A percentile compares a stretch with the other conserved stretches of the same genome.
phyloP scores from a whole-genome alignment of 1,140 invertebrate genomes.

The Scaptomyza pallida region DNA sequence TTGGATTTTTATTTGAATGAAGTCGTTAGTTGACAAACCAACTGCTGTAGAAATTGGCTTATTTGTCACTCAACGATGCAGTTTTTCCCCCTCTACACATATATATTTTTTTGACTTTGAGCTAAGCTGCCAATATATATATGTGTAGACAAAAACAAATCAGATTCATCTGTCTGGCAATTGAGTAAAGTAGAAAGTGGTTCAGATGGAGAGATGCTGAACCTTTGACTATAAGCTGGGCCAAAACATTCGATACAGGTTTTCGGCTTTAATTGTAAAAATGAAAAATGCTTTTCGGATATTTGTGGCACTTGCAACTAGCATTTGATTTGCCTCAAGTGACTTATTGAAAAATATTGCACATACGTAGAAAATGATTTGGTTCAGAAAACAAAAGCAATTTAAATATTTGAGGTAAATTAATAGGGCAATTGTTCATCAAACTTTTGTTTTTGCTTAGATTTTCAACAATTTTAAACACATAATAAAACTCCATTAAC shows the following conservation, averaged over 20 bases:
- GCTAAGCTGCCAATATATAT: slow-evolving; percentile 9
- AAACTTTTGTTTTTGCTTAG: too few relatives aligned
- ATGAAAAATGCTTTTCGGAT: background rate
- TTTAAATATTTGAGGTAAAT: too few relatives aligned
- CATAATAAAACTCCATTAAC: too few relatives aligned
- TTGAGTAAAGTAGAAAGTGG: slow-evolving; percentile 14
- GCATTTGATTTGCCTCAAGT: background rate
- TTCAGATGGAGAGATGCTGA: background rate
- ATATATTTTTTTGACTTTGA: slow-evolving; percentile 21
- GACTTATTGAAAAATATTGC: too few relatives aligned
- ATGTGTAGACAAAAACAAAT: slow-evolving; percentile 1
- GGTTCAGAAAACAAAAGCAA: too few relatives aligned
- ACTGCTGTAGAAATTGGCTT: slow-evolving; percentile 19
- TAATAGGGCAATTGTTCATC: too few relatives aligned
- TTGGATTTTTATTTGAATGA: slow-evolving; percentile 44
- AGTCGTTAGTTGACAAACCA: slow-evolving; percentile 18
- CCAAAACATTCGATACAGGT: background rate
- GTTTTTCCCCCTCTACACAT: slow-evolving; percentile 23
- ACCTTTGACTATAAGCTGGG: background rate
- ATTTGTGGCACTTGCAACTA: background rate
- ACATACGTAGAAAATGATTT: background rate
- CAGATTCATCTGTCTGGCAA: background rate
- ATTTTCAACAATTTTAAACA: too few relatives aligned
- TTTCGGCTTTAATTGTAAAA: background rate
- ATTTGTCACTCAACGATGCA: slow-evolving; percentile 8